A percentile compares a stretch with the other conserved stretches of the same genome.
Evolutionary conservation across 2,797 vertebrate genomes (phyloP).

Genomic region (Hylomyscus alleni): DNA sequence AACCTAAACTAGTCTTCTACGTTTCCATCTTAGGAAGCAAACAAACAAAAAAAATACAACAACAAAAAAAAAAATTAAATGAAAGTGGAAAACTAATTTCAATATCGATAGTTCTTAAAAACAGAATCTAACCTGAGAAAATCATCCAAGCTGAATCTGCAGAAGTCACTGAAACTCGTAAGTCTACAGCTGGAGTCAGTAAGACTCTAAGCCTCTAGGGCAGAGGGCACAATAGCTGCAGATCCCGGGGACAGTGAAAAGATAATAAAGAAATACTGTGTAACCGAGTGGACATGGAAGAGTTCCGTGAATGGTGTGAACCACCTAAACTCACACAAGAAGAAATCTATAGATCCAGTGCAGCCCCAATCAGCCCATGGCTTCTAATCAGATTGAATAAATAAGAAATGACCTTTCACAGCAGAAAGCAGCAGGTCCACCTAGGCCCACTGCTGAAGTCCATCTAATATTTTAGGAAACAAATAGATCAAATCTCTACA

Average conservation of each 20-base stretch:
- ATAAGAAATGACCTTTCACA: background rate
- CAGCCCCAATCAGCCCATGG: background rate
- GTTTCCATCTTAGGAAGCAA: background rate
- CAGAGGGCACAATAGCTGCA: background rate
- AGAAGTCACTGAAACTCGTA: background rate
- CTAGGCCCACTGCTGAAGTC: background rate
- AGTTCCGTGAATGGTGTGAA: background rate
- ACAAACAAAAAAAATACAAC: background rate
- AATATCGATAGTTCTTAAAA: background rate
- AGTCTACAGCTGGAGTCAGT: background rate
- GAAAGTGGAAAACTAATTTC: background rate
- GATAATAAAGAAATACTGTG: background rate
- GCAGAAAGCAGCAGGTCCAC: background rate
- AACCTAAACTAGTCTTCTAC: background rate
- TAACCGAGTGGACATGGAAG: background rate
- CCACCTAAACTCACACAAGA: background rate
- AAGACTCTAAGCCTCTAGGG: background rate
- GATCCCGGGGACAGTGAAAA: background rate
- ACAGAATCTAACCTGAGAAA: background rate
- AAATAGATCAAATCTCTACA: too few relatives aligned
- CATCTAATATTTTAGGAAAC: background rate
- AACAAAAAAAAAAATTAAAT: background rate
- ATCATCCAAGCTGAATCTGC: background rate
- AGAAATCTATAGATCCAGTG: background rate
- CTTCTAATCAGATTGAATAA: background rate